Conservation (phyloP, 2,888 invertebrate species). For the Bruchidius siliquastri region DNA sequence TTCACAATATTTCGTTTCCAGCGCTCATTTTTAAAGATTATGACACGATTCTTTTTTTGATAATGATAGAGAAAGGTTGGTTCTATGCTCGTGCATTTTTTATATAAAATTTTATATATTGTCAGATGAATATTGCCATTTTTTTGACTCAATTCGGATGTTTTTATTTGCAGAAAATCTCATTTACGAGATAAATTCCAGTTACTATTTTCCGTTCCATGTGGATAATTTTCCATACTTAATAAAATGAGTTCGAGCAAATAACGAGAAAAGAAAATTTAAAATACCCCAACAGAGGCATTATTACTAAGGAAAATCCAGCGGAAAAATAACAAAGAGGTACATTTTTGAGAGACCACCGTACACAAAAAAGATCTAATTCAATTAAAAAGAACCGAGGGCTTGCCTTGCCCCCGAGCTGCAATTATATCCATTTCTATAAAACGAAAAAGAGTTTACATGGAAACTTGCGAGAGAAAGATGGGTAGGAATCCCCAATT, state of each 20-base stretch:
- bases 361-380: slow-evolving; percentile 1
- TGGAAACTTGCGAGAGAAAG: neutral
- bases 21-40: too few relatives aligned
- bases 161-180: neutral
- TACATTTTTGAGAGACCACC: neutral
- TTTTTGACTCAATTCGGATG: too few relatives aligned
- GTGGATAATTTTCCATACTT: neutral
- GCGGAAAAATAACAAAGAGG: slow-evolving; percentile 13
- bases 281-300: slow-evolving; percentile 9
- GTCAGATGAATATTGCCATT: too few relatives aligned
- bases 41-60: too few relatives aligned
- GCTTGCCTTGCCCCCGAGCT: neutral
- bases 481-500: neutral
- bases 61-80: too few relatives aligned
- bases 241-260: neutral
- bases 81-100: too few relatives aligned
- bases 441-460: neutral
- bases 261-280: slow-evolving; percentile 9
- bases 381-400: slow-evolving; percentile 13
- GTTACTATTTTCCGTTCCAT: neutral
- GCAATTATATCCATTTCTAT: neutral
- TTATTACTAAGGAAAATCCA: slow-evolving; percentile 16
- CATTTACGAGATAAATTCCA: neutral
- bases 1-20: too few relatives aligned
- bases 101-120: too few relatives aligned